A percentile compares a stretch with the other conserved stretches of the same genome.
These are phyloP conservation scores for Diplodus puntazzo DNA, from an alignment of 2,797 vertebrate species.

Conservation along the genomic window DNA sequence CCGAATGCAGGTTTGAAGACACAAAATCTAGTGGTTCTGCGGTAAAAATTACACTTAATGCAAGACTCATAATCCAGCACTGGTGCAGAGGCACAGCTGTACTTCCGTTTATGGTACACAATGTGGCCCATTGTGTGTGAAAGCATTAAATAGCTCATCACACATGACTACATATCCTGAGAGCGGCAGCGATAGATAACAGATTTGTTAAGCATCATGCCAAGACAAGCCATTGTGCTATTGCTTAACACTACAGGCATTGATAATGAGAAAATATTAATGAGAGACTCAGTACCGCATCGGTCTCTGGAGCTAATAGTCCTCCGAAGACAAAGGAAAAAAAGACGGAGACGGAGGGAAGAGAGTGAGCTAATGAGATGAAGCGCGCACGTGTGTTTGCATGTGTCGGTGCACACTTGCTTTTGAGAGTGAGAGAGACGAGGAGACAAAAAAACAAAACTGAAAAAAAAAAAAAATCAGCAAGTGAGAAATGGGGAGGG, in stretches of 20 bases:
- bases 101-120: background rate
- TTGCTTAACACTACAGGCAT: constrained; percentile 46
- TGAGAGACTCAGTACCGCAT: constrained; percentile 49
- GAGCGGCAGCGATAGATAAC: constrained; percentile 29
- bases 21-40: background rate
- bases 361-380: constrained; percentile 61
- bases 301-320: constrained; percentile 61
- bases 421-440: constrained; percentile 21
- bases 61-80: background rate
- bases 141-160: constrained; percentile 28
- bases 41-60: background rate
- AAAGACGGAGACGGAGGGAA: constrained; percentile 46
- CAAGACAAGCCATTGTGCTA: constrained; percentile 51
- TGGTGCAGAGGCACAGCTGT: background rate
- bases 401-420: constrained; percentile 28
- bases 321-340: constrained; percentile 50
- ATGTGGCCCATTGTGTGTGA: background rate
- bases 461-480: background rate
- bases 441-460: background rate
- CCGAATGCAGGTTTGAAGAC: background rate
- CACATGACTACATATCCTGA: constrained; percentile 22
- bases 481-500: constrained; percentile 47
- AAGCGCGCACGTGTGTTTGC: constrained; percentile 41
- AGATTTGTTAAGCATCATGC: constrained; percentile 53
- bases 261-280: constrained; percentile 75